Conservation (phyloP, 2,888 invertebrate species). For the Sabatieria punctata region DNA sequence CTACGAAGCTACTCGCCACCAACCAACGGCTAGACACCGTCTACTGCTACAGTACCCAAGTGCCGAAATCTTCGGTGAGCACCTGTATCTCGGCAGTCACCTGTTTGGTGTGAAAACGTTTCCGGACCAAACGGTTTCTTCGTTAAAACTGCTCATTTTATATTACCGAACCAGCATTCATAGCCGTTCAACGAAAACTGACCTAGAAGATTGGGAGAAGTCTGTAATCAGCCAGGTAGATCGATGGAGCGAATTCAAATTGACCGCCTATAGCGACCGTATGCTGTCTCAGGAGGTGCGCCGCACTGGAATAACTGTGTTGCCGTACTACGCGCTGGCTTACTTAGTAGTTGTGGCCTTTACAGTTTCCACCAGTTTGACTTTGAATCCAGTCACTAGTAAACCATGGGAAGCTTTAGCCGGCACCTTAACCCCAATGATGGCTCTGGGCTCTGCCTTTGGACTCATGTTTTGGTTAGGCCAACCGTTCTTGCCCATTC, state of each 20-base stretch:
- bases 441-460: not conserved
- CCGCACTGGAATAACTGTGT: not conserved
- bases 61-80: not conserved
- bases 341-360: not conserved
- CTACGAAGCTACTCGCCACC: no score
- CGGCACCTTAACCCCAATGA: not conserved
- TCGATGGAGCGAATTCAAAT: not conserved
- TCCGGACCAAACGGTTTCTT: not conserved
- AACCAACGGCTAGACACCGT: no score
- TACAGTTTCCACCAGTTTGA: not conserved
- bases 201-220: not conserved
- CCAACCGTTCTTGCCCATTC: not conserved
- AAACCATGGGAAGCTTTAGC: conserved; percentile 5
- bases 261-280: not conserved
- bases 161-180: no score
- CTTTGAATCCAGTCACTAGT: not conserved
- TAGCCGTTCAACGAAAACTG: not conserved
- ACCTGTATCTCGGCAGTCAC: not conserved
- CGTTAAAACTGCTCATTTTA: no score
- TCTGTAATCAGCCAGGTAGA: no score
- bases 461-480: not conserved
- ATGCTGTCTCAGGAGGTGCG: not conserved
- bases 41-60: not conserved
- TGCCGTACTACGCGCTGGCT: not conserved
- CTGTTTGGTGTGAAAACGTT: not conserved